Base-by-base conservation (phyloP, 2,888 invertebrate genomes). In the Elmis aenea region DNA sequence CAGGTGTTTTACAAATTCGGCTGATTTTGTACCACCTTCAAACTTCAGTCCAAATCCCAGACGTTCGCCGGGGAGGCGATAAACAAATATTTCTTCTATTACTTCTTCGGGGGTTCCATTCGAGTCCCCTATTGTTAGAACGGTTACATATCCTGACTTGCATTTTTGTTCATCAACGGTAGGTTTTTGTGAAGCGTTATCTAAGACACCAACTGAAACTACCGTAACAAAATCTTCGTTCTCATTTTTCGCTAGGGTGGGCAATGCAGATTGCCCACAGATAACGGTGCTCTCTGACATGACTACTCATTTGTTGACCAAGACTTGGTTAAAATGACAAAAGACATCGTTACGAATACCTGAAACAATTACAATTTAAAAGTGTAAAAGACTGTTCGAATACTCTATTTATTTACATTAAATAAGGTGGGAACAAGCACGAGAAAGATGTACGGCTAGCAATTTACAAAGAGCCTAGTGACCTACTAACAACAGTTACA, bases 41-140 rank as follows among this genome's bases (percentile, higher is more conserved):
- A 94, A 92, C 62, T 91, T 90, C 1, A 94, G 71, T 0, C 92
- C 92, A 58, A 94, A 85, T 1, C 94, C 94, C 4, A 94, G 75
- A 21, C 90, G 79, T 59, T 93, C 93, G 0, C 93, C 93, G 0
- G 90, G 87, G 33, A 93, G 76, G 47, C 93, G 76, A 52, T 85
- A 86, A 30, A 94, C 84, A 33, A 82, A 75, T 20, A 93, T 83
- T 58, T 83, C 81, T 53, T 89, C 86, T 5, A 73, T 71, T 47
- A 79, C 71, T 45, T 70, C 64, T 51, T 72, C 63, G 42, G 59
- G 34, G 54, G 62, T 49, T 38, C 46, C 49, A 12, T 55, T 54
- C 1, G 53, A 57, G 15, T 69, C 71, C 18, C 77, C 77, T 35
- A 79, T 79, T 26, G 75, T 76, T 42, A 79, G 57, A 23, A 79